phyloP scores from a whole-genome alignment of 2,113 vertebrate species.

The Pygoscelis adeliae region DNA sequence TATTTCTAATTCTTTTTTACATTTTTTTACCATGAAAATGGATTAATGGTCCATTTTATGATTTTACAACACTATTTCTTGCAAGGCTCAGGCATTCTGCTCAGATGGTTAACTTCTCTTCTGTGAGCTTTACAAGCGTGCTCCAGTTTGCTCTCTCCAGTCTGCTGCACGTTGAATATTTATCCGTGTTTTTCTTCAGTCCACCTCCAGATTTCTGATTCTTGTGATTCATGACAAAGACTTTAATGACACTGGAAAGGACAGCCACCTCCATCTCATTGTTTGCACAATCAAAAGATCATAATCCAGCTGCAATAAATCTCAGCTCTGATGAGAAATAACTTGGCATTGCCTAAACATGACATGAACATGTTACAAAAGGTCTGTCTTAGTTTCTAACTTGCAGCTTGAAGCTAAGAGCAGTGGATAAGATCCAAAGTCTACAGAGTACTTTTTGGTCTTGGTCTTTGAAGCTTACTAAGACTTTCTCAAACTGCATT shows the following conservation, averaged over 20 bases:
- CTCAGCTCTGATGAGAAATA: not conserved
- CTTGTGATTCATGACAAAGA: not conserved
- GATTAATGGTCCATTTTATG: not conserved
- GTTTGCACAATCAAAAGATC: not conserved
- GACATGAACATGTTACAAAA: not conserved
- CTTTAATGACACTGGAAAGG: not conserved
- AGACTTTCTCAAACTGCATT: conserved; percentile 42
- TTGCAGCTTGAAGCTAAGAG: conserved; percentile 11
- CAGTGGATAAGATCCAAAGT: conserved; percentile 36
- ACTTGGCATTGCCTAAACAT: conserved; percentile 4
- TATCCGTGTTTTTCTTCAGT: not conserved
- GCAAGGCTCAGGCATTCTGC: not conserved
- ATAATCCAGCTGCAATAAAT: conserved; percentile 19
- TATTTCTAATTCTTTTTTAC: not conserved
- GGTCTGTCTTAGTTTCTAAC: not conserved
- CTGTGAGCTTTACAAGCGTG: not conserved
- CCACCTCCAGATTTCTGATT: not conserved
- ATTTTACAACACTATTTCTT: not conserved
- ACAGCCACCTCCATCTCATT: not conserved
- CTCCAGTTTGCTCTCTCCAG: not conserved
- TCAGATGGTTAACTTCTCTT: not conserved
- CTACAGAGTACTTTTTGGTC: conserved; percentile 12
- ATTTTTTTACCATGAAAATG: not conserved
- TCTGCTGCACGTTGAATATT: not conserved
- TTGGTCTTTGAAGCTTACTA: conserved; percentile 28